Base-by-base conservation (phyloP, 2,888 invertebrate species). In the Pandemis cinnamomeana region DNA sequence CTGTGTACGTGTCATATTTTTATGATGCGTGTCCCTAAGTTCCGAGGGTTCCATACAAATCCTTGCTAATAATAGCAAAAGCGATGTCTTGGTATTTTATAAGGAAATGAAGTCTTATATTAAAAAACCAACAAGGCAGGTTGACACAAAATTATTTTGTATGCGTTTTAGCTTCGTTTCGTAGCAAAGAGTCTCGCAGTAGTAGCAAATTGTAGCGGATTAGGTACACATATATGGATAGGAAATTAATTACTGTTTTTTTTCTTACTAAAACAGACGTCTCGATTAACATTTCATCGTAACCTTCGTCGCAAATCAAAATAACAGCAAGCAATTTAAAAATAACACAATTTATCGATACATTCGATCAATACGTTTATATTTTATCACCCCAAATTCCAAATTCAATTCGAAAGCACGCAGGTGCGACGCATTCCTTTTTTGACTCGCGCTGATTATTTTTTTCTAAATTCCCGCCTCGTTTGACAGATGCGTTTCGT, bases 401-500 rank as follows among this genome's bases (percentile, higher is more conserved):
- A 67, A 60, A 68, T 55, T 64, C 58, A 58, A 72, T 63, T 68
- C 13, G 61, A 53, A 13, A 15, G 42, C 10, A 69, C 41, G 42
- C 72, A 73, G 69, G 51, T 73, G 64, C 53, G 66, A 11, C 51
- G 51, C 51, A 7, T 66, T 42, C 42, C 42, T 46, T 68, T 60
- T 64, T 62, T 11, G 11, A 11, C 46, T 11, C 61, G 71, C 53
- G 69, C 70, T 67, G 46, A 46, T 46, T 46, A 36, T 53, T 64
- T 72, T 72, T 74, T 71, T 74, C 71, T 71, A 71, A 74, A 74
- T 67, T 74, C 74, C 66, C 66, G 67, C 55, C 62, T 46, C 44
- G 36, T 71, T 71, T 74, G 74, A 71, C 71, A 74, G 70, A 67
- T 71, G 64, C 69, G 73, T 73, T 74, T 71, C 74, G 74, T 67